Base-by-base conservation (phyloP, 2,113 vertebrate species). In the Reinhardtius hippoglossoides region DNA sequence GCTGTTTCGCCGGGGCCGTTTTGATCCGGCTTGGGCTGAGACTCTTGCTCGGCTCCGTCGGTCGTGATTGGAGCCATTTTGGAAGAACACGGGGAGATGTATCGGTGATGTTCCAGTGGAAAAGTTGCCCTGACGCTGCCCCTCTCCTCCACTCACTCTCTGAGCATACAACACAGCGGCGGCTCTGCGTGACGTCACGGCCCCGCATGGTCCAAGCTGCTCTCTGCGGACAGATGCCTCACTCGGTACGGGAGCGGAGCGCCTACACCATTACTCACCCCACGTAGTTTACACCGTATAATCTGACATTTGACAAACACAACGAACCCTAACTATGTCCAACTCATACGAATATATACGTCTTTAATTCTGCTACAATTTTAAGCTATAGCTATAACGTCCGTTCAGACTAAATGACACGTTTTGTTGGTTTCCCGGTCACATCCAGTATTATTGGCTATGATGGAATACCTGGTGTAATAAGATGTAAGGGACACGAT, bases 21-120 rank as follows among this genome's bases (percentile, higher is more conserved):
- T 55, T 71, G 83, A 1, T 76, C 76, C n/a, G 82, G 48, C 12
- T 67, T 35, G 9, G 73, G 21, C 10, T 74, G 61, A 5, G 87
- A 86, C 23, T 90, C 90, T 40, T 69, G 81, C 16, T 89, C 85
- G 50, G 87, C 64, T 3, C 72, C 83, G 12, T 92, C 91, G 46
- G 44, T 78, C 15, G 77, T 88, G 18, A 83, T 88, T 2, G 91
- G 87, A 66, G 94, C 88, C 94, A 95, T 95, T 62, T 83, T 75
- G 1, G 6, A 40, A 14, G 9, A 21, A 42, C 21, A 44, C 15
- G 4, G 13, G 12, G 23, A 20, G 21, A 1, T 64, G 18, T 82
- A 10, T 60, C 65, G 0, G 23, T 35, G 82, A 63, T 26, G 74
- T 75, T 84, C 27, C 20, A 0, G 23, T 50, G 0, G 37, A 76